Conservation (phyloP, 1,140 invertebrate species). For the Drosophila ercepeae region DNA sequence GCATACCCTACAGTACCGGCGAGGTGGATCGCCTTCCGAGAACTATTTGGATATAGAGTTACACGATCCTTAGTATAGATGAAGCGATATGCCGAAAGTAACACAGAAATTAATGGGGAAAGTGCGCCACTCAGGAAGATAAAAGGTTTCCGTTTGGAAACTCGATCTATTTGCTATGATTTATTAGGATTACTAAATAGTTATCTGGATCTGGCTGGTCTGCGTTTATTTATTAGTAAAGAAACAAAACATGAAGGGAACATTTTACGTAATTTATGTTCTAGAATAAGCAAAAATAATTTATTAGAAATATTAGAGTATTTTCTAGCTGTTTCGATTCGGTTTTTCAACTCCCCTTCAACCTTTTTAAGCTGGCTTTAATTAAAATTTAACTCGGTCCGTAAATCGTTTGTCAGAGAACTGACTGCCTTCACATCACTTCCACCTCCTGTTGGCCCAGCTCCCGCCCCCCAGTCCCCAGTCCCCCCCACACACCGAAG, state of each 20-base stretch:
- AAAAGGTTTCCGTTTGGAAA: constrained; percentile 35
- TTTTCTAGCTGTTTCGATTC: not conserved
- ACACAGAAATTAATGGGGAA: constrained; percentile 27
- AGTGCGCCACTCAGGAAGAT: constrained; percentile 43
- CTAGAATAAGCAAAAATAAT: not conserved
- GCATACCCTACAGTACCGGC: constrained; percentile 23
- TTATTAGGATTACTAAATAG: constrained; percentile 8
- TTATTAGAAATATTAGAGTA: constrained; percentile 8
- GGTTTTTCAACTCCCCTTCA: rapidly evolving
- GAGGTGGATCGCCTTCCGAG: constrained; percentile 17
- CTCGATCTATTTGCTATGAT: constrained; percentile 27
- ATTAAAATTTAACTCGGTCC: constrained; percentile 69
- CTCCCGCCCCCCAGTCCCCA: not conserved
- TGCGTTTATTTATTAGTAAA: constrained; percentile 5
- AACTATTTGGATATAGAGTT: constrained; percentile 38
- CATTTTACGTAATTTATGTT: not conserved
- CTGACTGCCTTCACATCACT: constrained; percentile 29
- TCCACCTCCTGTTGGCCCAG: constrained; percentile 33
- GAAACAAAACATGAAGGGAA: not conserved
- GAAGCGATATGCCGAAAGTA: constrained; percentile 21
- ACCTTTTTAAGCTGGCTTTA: constrained; percentile 43
- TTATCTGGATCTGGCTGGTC: not conserved
- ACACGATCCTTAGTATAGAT: constrained; percentile 13
- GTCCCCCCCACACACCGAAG: not conserved
- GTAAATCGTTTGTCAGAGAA: constrained; percentile 56